Evolutionary conservation across 2,113 vertebrate genomes (phyloP).

Genomic region (Muntiacus muntjak): DNA sequence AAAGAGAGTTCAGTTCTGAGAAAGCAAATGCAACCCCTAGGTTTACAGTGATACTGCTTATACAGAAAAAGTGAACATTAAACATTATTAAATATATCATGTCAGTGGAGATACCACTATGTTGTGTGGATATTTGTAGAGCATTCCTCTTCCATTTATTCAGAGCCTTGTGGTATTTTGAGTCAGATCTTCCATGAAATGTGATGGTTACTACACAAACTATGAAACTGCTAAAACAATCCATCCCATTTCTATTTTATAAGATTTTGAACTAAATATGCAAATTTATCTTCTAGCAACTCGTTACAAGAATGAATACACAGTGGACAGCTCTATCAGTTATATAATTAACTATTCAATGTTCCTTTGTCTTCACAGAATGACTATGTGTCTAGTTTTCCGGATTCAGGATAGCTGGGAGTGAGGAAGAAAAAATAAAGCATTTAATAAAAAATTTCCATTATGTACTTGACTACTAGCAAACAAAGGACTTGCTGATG

Average conservation of each 20-base stretch:
- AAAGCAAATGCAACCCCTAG: background rate
- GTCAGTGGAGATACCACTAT: background rate
- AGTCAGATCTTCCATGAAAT: background rate
- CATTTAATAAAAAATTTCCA: background rate
- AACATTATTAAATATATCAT: background rate
- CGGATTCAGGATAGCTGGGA: slow-evolving; percentile 29
- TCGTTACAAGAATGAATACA: slow-evolving; percentile 34
- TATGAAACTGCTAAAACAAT: background rate
- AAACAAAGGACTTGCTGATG: slow-evolving; percentile 13
- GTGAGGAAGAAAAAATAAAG: slow-evolving; percentile 41
- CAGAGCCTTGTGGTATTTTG: background rate
- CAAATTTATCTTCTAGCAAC: background rate
- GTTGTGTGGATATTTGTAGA: background rate
- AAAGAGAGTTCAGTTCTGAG: slow-evolving; percentile 20
- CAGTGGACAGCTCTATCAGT: slow-evolving; percentile 42
- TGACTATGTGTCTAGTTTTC: slow-evolving; percentile 13
- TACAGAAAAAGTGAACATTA: slow-evolving; percentile 4
- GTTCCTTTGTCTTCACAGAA: slow-evolving; percentile 54
- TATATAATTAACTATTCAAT: slow-evolving; percentile 42
- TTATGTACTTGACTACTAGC: background rate
- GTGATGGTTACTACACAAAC: background rate
- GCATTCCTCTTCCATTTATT: background rate
- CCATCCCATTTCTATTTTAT: slow-evolving; percentile 11
- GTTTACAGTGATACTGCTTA: background rate
- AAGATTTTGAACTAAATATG: slow-evolving; percentile 57